phyloP scores from a whole-genome alignment of 1,140 invertebrate species.

The Listronotus bonariensis region DNA sequence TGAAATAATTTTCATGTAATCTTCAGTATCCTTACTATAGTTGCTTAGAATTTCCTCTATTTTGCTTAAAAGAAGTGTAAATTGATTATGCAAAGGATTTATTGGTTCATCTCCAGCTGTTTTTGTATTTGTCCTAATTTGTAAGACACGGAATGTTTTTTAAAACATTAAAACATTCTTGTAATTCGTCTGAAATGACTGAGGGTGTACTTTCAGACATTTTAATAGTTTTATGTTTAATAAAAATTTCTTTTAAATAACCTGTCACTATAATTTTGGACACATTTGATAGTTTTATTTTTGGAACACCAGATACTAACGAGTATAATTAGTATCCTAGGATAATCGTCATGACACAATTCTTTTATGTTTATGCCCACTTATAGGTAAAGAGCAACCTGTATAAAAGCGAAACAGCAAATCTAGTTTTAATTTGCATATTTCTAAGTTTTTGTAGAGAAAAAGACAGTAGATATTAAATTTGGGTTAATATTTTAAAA shows the following conservation, averaged over 20 bases:
- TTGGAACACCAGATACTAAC: neutral
- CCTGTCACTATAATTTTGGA: constrained; percentile 34
- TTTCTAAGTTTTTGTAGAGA: too few species aligned
- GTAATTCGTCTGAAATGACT: constrained; percentile 9
- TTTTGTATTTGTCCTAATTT: constrained; percentile 16
- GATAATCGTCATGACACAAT: neutral
- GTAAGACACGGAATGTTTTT: constrained; percentile 28
- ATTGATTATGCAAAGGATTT: constrained; percentile 33
- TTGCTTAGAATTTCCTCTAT: constrained; percentile 26
- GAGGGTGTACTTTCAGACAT: constrained; percentile 14
- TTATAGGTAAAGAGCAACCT: too few species aligned
- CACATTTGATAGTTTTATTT: constrained; percentile 2
- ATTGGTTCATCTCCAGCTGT: constrained; percentile 22
- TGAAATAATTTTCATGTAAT: constrained; percentile 27
- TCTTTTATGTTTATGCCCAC: too few species aligned
- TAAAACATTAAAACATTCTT: constrained; percentile 28
- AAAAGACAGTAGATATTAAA: too few species aligned
- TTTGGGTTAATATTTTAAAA: too few species aligned
- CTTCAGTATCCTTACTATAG: constrained; percentile 18
- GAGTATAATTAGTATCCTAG: neutral
- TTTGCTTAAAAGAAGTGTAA: constrained; percentile 22
- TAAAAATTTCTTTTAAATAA: neutral
- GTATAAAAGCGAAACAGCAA: too few species aligned
- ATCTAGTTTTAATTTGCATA: too few species aligned
- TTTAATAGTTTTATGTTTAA: neutral